Evolutionary conservation across 1,140 invertebrate genomes (phyloP).

Genomic region (Muscidifurax raptorellus): DNA sequence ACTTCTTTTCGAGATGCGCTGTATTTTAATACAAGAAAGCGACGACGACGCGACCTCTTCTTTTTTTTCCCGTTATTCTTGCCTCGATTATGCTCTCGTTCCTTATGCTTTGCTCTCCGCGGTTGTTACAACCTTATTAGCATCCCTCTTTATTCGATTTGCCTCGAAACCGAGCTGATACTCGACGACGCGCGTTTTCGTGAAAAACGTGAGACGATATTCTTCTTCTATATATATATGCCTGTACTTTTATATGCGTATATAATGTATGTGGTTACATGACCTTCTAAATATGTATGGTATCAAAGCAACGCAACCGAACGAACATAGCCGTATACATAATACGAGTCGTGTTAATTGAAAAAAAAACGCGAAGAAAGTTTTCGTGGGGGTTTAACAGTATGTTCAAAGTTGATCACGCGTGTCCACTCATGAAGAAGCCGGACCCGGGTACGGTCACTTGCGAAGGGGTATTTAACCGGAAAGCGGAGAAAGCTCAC

Average conservation of each 20-base stretch:
- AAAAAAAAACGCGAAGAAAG: background rate
- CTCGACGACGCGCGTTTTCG: conserved; percentile 26
- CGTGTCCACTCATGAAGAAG: background rate
- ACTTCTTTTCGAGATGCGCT: background rate
- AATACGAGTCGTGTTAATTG: background rate
- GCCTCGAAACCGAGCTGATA: background rate
- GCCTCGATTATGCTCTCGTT: background rate
- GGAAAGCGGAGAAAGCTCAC: conserved; percentile 8
- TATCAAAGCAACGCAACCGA: conserved; percentile 4
- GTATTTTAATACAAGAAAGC: background rate
- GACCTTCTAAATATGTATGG: background rate
- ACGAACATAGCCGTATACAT: background rate
- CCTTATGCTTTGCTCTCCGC: background rate
- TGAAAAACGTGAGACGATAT: conserved; percentile 24
- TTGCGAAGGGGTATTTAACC: conserved; percentile 24
- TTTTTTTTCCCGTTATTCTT: background rate
- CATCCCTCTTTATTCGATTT: background rate
- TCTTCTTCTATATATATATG: background rate
- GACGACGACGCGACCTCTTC: background rate
- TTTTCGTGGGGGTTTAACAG: background rate
- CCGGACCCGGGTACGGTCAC: background rate
- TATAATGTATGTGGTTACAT: background rate
- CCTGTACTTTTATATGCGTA: background rate
- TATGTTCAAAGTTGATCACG: background rate
- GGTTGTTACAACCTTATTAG: background rate